A percentile compares a stretch with the other conserved stretches of the same genome.
These are phyloP conservation scores for Boulengeromyrus knoepffleri DNA, from an alignment of 2,113 vertebrate species.

Conservation along the genomic window DNA sequence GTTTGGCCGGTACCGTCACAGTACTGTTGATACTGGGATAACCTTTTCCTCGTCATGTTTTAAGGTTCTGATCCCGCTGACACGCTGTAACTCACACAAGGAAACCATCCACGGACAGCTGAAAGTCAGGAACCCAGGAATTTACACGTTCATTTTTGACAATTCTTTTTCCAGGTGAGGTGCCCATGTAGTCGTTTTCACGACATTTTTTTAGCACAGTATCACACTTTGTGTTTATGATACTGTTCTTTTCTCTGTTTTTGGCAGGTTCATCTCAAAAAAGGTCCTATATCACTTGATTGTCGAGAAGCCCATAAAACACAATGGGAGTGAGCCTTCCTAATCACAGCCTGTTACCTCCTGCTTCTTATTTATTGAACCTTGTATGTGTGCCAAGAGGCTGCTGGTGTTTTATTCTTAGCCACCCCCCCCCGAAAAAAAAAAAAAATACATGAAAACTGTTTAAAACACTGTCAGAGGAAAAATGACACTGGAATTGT, in stretches of 20 bases:
- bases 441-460: background rate
- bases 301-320: slow-evolving; percentile 70
- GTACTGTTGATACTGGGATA: background rate
- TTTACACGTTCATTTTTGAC: slow-evolving; percentile 87
- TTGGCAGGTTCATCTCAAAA: slow-evolving; percentile 88
- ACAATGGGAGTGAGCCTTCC: slow-evolving; percentile 74
- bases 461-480: background rate
- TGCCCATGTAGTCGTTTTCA: background rate
- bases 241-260: background rate
- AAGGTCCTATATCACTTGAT: slow-evolving; percentile 82
- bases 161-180: slow-evolving; percentile 91
- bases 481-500: background rate
- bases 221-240: background rate
- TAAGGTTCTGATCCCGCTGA: slow-evolving; percentile 89
- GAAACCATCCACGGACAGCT: slow-evolving; percentile 84
- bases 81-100: slow-evolving; percentile 86
- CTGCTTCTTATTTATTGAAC: background rate
- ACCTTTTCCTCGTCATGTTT: slow-evolving; percentile 23
- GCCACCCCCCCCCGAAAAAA: no score
- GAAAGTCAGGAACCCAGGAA: slow-evolving; percentile 74
- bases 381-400: background rate
- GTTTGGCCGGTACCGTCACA: background rate
- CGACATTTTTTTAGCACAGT: background rate
- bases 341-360: slow-evolving; percentile 22
- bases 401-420: background rate